Percentiles rank a stretch among this genome's conserved stretches.
Evolutionary conservation across 37 sponge, comb jelly and placozoan species (phyloP).

Genomic region (Hormiphora californensis): DNA sequence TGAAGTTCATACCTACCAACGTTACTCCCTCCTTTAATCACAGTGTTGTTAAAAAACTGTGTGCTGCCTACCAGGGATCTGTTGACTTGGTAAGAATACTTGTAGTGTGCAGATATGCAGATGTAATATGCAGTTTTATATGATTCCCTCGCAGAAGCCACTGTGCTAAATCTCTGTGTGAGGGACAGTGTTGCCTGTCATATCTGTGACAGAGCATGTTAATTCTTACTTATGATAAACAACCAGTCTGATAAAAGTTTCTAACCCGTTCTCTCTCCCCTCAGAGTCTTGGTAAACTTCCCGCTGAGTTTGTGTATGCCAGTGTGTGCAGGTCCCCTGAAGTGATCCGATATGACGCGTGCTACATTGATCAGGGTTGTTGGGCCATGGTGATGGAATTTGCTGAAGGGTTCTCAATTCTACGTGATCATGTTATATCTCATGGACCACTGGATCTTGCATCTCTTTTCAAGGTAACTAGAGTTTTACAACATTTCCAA

Average conservation of each 20-base stretch:
- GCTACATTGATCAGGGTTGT: constrained; percentile 47
- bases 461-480: neutral
- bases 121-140: too few species aligned
- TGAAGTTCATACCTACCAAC: constrained; percentile 48
- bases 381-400: constrained; percentile 55
- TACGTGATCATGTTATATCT: constrained; percentile 20
- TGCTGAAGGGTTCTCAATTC: constrained; percentile 30
- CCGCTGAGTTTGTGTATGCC: constrained; percentile 45
- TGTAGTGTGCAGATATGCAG: too few species aligned
- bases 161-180: too few species aligned
- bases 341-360: constrained; percentile 12
- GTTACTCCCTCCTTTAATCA: constrained; percentile 14
- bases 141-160: too few species aligned
- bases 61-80: too few species aligned
- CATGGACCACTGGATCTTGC: constrained; percentile 31
- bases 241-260: too few species aligned
- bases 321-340: constrained; percentile 22
- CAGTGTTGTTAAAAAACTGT: too few species aligned
- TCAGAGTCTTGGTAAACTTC: constrained; percentile 27
- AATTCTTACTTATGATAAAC: too few species aligned
- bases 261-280: too few species aligned
- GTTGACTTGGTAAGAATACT: too few species aligned
- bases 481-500: neutral
- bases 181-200: too few species aligned
- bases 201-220: too few species aligned